Evolutionary conservation across 2,113 vertebrate genomes (phyloP), one percentile per base, ranked within the genome.

Genomic region (Poeciliopsis retropinna): DNA sequence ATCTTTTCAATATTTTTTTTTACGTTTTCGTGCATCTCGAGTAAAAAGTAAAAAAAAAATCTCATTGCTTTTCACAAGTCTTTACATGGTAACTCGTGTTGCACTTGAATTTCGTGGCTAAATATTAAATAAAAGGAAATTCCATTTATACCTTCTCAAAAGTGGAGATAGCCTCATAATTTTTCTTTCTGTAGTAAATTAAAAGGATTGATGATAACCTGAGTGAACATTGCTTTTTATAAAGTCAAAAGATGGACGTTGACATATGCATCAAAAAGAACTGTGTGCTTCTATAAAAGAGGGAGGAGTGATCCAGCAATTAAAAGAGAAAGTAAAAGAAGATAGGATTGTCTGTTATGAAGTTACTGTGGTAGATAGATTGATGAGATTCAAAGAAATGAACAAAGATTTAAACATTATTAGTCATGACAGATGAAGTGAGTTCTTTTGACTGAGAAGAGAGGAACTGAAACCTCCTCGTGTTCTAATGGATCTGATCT

Each of bases 401-500:
- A 81, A 62, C 28, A 61, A 47, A 72, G 61, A 61, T 75, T 86
- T 80, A 81, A 85, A 76, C 68, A 80, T 73, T 72, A 32, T 64
- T 66, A 64, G 67, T 76, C 32, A 78, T 73, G 82, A 88, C 54
- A 64, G 82, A 87, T 82, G 76, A 82, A 83, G 75, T 76, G 47
- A 84, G 32, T 60, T 71, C 37, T 44, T 71, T 51, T 73, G 69
- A 66, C 32, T 47, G 64, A 80, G 47, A 67, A 25, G 32, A 74
- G 41, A 71, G 60, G 69, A 78, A 83, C 70, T 70, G 74, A 37
- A 37, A 37, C 34, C 10, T 37, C 34, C 34, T 10, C 12, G 10
- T 37, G 60, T 80, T 71, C 69, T 91, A 85, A 91, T 86, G 78
- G 76, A 88, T 72, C 80, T 30, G 47, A 64, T 86, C 72, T 72